Base-by-base conservation (phyloP, 1,140 invertebrate genomes). In the Scaptomyza hsui region DNA sequence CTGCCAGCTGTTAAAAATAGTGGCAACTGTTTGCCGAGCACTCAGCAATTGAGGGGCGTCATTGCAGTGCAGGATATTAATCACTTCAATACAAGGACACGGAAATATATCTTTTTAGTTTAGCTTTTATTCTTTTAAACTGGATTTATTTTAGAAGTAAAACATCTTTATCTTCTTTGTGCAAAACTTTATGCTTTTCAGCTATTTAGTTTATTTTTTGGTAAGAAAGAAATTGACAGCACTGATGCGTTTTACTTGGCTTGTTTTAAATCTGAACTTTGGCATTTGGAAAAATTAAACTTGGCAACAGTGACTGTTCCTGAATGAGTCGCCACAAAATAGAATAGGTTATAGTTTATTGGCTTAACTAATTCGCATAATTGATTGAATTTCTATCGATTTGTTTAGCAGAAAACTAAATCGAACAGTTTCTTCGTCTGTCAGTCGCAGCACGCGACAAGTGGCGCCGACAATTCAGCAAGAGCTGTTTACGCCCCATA, bases 331-430 rank as follows among this genome's bases (percentile, higher is more conserved):
- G 49, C 3, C 3, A 29, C 24, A 55, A 37, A 35, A 56, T 21
- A 32, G 26, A 13, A 44, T 13, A 48, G 39, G 37, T 49, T n/a
- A 29, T 35, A 12, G 51, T 71, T 57, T 71, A 71, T 71, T 71
- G 68, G 61, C 45, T 71, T 65, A 64, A 71, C 65, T 71, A 65
- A 65, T 53, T 35, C 64, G 68, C 52, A 71, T 71, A 71, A 71
- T 71, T 71, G 68, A 71, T 57, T 71, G 52, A 71, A 65, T 65
- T 71, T 71, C 52, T 51, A 71, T 71, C 64, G 62, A 71, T 71
- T 65, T 45, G 37, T 44, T 21, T 35, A 61, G 35, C 12, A 42
- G n/a, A 68, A 48, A 55, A 41, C n/a, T 5, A 6, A n/a, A 69
- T 47, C 10, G 9, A 13, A 32, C 32, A 41, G 13, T 26, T 55